Evolutionary conservation across 2,888 invertebrate genomes (phyloP).

Genomic region (Norana najaformis): DNA sequence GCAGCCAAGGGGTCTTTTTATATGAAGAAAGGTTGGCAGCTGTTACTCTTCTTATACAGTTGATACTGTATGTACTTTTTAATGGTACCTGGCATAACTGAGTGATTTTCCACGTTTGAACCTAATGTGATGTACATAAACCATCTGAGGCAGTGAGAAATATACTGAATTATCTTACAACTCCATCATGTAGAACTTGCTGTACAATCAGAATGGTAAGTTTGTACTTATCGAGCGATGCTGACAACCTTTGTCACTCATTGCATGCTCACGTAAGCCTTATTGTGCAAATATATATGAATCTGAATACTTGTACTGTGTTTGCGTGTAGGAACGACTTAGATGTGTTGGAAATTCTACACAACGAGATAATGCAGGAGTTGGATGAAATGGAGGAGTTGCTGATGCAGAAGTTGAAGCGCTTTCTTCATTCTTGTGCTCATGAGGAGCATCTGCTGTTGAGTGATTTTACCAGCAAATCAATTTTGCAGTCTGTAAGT

Average conservation of each 20-base stretch:
- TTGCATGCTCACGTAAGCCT: neutral
- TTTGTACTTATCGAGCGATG: no score
- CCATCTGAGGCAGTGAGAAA: neutral
- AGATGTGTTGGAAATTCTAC: constrained; percentile 13
- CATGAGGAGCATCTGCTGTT: neutral
- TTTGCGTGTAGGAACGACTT: neutral
- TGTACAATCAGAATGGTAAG: no score
- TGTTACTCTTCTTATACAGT: neutral
- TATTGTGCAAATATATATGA: neutral
- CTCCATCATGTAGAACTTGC: neutral
- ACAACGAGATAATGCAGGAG: neutral
- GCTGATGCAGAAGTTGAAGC: neutral
- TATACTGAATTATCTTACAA: neutral
- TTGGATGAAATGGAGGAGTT: constrained; percentile 13
- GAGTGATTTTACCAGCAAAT: neutral
- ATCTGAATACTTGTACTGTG: neutral
- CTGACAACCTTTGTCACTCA: neutral
- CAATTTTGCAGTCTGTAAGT: neutral
- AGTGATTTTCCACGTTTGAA: neutral
- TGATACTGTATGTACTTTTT: neutral
- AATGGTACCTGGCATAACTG: neutral
- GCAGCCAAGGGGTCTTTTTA: neutral
- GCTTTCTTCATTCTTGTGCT: neutral
- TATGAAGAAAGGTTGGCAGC: neutral
- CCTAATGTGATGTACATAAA: neutral